phyloP scores from a whole-genome alignment of 2,888 invertebrate genomes.

The Lycophotia porphyrea region DNA sequence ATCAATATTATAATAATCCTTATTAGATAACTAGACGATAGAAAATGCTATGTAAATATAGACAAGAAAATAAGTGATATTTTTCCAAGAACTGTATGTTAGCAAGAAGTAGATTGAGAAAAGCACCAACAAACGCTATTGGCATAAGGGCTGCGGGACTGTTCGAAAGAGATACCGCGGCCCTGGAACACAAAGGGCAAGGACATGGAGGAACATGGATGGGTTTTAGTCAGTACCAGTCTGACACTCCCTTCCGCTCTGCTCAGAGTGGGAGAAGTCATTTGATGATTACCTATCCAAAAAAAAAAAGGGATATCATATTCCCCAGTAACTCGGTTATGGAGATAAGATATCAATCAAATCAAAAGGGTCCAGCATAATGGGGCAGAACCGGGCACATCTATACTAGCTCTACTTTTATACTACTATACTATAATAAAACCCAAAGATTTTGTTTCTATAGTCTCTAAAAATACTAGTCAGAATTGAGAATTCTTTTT shows the following conservation, averaged over 20 bases:
- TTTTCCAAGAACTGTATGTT: neutral
- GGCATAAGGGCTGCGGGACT: neutral
- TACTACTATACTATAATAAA: neutral
- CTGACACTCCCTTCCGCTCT: no score
- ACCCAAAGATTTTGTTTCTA: no score
- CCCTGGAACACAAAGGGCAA: no score
- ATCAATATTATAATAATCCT: neutral
- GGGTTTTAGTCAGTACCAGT: no score
- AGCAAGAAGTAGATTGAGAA: slow-evolving; percentile 4
- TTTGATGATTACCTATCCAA: no score
- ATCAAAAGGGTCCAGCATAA: neutral
- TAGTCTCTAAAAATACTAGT: neutral
- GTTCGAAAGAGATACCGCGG: no score
- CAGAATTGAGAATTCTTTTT: neutral
- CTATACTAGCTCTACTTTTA: neutral
- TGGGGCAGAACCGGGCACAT: neutral
- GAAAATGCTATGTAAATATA: slow-evolving; percentile 5
- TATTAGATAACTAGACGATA: neutral
- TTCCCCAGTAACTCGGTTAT: no score
- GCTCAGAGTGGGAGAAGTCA: no score
- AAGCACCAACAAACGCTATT: slow-evolving; percentile 17
- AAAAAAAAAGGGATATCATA: no score
- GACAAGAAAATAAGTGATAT: slow-evolving; percentile 10
- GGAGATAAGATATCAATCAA: no score
- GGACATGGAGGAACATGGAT: no score